phyloP scores from a whole-genome alignment of 2,888 invertebrate species.

The Dolichomitus sp. region DNA sequence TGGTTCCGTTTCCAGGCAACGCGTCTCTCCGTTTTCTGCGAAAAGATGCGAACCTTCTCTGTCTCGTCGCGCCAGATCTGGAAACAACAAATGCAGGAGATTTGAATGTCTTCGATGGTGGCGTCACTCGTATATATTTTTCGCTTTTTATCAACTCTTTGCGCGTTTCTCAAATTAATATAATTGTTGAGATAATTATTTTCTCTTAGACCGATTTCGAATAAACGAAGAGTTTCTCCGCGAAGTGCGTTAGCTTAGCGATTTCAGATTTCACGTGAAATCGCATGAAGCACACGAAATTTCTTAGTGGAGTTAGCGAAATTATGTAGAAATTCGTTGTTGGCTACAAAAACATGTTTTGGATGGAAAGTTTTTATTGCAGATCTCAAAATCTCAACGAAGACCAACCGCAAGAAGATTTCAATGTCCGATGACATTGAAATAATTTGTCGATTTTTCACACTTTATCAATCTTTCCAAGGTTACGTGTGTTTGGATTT shows the following conservation, averaged over 20 bases:
- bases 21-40: slow-evolving; percentile 23
- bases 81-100: slow-evolving; percentile 75
- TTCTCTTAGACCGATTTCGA: slow-evolving; percentile 86
- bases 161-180: slow-evolving; percentile 85
- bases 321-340: slow-evolving; percentile 84
- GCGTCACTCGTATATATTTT: slow-evolving; percentile 1
- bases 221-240: slow-evolving; percentile 87
- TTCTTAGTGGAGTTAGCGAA: slow-evolving; percentile 87
- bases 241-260: slow-evolving; percentile 87
- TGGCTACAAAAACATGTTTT: slow-evolving; percentile 68
- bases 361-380: slow-evolving; percentile 85
- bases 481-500: slow-evolving; percentile 85
- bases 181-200: slow-evolving; percentile 88
- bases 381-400: no score
- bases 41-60: slow-evolving; percentile 56
- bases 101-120: slow-evolving; percentile 66
- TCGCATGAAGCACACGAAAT: slow-evolving; percentile 87
- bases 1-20: slow-evolving; percentile 57
- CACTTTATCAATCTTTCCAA: slow-evolving; percentile 35
- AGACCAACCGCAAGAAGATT: no score
- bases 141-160: slow-evolving; percentile 39
- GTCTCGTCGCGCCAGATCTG: slow-evolving; percentile 73
- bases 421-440: neutral
- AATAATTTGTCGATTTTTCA: neutral
- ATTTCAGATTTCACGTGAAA: slow-evolving; percentile 89